Evolutionary conservation across 1,140 invertebrate genomes (phyloP), one percentile per base, ranked within the genome.

Genomic region (Daktulosphaira vitifoliae): DNA sequence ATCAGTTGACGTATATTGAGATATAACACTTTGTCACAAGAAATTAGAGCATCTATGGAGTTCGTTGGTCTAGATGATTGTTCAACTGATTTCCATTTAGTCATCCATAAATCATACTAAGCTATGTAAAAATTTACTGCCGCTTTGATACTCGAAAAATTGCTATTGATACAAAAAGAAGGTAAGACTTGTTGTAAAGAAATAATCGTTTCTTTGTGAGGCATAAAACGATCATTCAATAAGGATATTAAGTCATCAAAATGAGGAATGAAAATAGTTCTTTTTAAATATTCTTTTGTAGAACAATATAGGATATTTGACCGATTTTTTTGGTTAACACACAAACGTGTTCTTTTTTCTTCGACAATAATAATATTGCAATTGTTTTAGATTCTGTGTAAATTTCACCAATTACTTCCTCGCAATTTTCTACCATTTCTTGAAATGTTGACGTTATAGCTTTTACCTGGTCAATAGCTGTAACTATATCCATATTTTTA

Each of bases 41-140:
- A 9, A 8, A 37, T 26, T 23, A 53, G 33, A 20, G 29, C 51
- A 37, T 53, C 33, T 26, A 53, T 53, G 22, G 51, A n/a, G 16
- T n/a, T 53, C 51, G 7, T 37, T 53, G 51, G 33, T 11, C 51
- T n/a, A n/a, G n/a, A n/a, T 37, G 29, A 33, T 33, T 33, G 5
- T 23, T 53, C 33, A 38, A 53, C 51, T 11, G 15, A 53, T 6
- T 53, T 53, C 18, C 33, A 53, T 53, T 53, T 53, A 13, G 51
- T 20, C 29, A 20, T 26, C 51, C 18, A 38, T 53, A 53, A 53
- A 37, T 53, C n/a, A 54, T 39, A 54, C 38, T 39, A 26, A 2
- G 13, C 51, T 53, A 22, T 29, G 33, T 54, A 39, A 54, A 54
- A 54, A 15, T 1, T 54, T 22, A 54, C 15, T 54, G 52, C 52